A percentile compares a stretch with the other conserved stretches of the same genome.
phyloP scores from a whole-genome alignment of 2,113 vertebrate species.

The Ranitomeya imitator region DNA sequence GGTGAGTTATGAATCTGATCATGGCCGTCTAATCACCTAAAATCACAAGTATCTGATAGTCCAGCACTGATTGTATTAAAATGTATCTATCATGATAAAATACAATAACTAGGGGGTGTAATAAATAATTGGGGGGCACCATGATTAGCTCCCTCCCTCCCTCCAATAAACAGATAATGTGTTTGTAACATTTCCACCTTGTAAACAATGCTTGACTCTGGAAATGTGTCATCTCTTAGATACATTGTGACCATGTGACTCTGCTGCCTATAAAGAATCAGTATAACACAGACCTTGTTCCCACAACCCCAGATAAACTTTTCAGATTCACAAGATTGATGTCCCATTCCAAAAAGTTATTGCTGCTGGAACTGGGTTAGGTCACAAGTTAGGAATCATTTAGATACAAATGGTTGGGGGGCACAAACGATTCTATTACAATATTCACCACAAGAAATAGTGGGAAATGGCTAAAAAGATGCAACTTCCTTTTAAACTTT shows the following conservation, averaged over 20 bases:
- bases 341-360: neutral
- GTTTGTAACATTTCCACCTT: neutral
- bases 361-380: neutral
- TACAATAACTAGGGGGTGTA: neutral
- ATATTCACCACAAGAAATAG: too few species aligned
- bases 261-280: neutral
- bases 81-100: neutral
- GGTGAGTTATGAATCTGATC: conserved; percentile 55
- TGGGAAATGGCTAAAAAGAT: too few species aligned
- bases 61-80: neutral
- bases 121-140: too few species aligned
- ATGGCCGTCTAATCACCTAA: neutral
- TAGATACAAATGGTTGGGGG: too few species aligned
- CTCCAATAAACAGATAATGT: too few species aligned
- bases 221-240: too few species aligned
- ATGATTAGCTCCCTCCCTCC: too few species aligned
- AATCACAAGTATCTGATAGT: neutral
- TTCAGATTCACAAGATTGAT: neutral
- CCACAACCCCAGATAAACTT: neutral
- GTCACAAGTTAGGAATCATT: neutral
- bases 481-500: too few species aligned
- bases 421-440: too few species aligned
- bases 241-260: neutral
- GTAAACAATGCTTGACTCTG: neutral
- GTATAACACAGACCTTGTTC: neutral